A percentile compares a stretch with the other conserved stretches of the same genome.
Conservation (phyloP, 1,140 invertebrate species). For the Ceratosolen fusciceps region DNA sequence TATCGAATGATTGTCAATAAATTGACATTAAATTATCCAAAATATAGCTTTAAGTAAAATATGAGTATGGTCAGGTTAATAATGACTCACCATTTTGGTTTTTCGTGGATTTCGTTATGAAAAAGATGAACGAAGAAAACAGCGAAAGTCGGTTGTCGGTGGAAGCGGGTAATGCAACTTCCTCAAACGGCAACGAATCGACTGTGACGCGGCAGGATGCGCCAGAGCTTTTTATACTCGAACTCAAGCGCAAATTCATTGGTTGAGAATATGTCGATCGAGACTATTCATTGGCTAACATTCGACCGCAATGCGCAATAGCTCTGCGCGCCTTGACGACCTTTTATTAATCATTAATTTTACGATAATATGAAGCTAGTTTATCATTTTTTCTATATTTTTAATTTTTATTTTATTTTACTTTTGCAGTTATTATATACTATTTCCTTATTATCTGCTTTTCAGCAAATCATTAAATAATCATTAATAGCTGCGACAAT, state of each 20-base stretch:
- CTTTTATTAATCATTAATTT: neutral
- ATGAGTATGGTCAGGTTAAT: conserved; percentile 7
- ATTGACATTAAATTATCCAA: neutral
- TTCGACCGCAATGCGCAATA: conserved; percentile 36
- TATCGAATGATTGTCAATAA: too few relatives aligned
- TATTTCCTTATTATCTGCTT: neutral
- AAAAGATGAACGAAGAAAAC: conserved; percentile 11
- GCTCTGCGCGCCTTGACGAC: conserved; percentile 25
- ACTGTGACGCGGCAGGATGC: conserved; percentile 29
- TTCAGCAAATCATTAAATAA: neutral
- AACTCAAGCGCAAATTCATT: neutral
- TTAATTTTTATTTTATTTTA: neutral
- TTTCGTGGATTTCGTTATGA: conserved; percentile 15
- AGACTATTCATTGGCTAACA: neutral
- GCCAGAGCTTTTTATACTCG: conserved; percentile 18
- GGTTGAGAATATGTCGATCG: neutral
- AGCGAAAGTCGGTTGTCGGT: conserved; percentile 53
- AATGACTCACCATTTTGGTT: conserved; percentile 45
- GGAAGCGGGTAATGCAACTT: conserved; percentile 50
- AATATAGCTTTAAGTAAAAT: neutral
- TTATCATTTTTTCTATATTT: neutral
- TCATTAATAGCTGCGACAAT: neutral
- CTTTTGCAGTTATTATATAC: neutral
- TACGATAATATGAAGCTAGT: neutral
- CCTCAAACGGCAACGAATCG: conserved; percentile 45